These are phyloP conservation scores for Pterophyllum scalare DNA, from an alignment of 2,113 vertebrate species.

Conservation along the genomic window DNA sequence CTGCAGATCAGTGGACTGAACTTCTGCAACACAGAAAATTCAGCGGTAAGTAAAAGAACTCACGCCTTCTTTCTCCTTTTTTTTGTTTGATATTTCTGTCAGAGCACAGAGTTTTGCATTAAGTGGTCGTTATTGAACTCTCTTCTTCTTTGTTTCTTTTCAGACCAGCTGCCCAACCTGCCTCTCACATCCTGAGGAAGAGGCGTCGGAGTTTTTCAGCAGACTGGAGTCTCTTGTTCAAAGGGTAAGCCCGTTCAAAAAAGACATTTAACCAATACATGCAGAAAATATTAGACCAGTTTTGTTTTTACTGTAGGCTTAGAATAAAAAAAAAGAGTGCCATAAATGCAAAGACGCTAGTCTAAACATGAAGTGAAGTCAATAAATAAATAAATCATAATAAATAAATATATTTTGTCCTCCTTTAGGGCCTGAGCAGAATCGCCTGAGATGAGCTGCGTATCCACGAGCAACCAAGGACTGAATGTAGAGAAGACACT, in stretches of 20 bases:
- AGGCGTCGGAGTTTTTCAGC: slow-evolving; percentile 44
- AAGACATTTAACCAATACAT: not conserved
- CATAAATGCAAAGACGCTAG: not conserved
- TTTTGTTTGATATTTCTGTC: not conserved
- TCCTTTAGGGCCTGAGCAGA: slow-evolving; percentile 35
- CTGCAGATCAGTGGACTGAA: slow-evolving; percentile 51
- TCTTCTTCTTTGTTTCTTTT: slow-evolving; percentile 6
- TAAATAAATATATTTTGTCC: not conserved
- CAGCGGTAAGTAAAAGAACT: slow-evolving; percentile 31
- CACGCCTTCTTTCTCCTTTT: not conserved
- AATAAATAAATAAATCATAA: no score
- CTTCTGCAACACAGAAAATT: not conserved
- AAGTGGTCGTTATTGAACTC: not conserved
- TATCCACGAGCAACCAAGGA: not conserved
- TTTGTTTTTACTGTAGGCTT: not conserved
- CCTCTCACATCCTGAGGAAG: slow-evolving; percentile 25
- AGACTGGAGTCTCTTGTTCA: slow-evolving; percentile 66
- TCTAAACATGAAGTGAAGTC: not conserved
- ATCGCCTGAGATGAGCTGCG: slow-evolving; percentile 13
- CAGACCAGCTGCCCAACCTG: slow-evolving; percentile 67
- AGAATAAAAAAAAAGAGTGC: not conserved
- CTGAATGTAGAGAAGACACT: slow-evolving; percentile 73
- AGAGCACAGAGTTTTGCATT: fast-evolving
- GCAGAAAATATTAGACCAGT: not conserved
- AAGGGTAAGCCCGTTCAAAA: slow-evolving; percentile 47